These are phyloP conservation scores for Crotalus horridus DNA, from an alignment of 2,113 vertebrate genomes.

Conservation along the genomic window DNA sequence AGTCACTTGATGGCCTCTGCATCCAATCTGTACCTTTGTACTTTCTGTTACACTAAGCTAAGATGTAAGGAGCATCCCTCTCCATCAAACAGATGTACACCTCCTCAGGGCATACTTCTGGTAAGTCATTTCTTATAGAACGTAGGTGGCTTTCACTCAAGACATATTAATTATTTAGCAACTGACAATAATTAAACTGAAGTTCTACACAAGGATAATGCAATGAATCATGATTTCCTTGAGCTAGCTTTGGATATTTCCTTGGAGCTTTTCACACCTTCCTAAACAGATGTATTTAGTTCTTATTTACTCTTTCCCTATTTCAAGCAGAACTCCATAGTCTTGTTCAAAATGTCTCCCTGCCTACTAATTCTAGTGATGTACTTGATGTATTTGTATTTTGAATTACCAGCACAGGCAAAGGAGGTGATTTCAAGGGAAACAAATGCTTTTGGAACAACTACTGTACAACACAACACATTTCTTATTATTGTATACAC, in stretches of 20 bases:
- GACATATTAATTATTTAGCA: slow-evolving; percentile 28
- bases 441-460: background rate
- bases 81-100: slow-evolving; percentile 7
- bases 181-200: slow-evolving; percentile 26
- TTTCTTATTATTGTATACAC: background rate
- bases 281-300: background rate
- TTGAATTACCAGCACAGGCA: background rate
- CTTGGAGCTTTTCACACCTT: background rate
- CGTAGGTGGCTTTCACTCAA: slow-evolving; percentile 1
- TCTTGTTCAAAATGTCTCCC: background rate
- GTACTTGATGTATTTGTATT: too few species aligned
- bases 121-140: background rate
- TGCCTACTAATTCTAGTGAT: background rate
- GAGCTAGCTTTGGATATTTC: background rate
- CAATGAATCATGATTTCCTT: background rate
- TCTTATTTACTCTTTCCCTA: background rate
- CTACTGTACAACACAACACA: background rate
- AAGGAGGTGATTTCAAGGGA: background rate
- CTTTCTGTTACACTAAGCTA: slow-evolving; percentile 1
- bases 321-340: background rate
- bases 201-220: slow-evolving; percentile 21
- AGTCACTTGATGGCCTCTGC: background rate
- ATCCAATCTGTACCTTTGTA: background rate
- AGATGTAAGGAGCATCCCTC: background rate
- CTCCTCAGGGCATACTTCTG: background rate